A percentile compares a stretch with the other conserved stretches of the same genome.
These are phyloP conservation scores for Cavia aperea DNA, from an alignment of 2,113 vertebrate species.

Conservation along the genomic window DNA sequence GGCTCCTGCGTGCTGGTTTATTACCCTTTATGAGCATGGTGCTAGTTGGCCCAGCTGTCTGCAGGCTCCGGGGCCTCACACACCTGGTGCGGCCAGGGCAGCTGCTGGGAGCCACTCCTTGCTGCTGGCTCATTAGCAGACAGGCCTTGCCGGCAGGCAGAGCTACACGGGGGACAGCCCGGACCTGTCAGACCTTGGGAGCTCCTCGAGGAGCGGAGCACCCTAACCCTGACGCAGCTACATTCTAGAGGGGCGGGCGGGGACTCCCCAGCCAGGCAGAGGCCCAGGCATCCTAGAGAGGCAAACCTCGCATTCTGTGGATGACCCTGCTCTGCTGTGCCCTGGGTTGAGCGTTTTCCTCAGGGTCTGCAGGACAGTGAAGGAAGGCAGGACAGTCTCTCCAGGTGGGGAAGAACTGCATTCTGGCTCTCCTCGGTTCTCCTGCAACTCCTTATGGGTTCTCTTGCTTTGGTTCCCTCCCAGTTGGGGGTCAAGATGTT, in stretches of 20 bases:
- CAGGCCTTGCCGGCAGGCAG: neutral
- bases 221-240: neutral
- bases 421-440: neutral
- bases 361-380: fast-evolving
- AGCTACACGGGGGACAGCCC: neutral
- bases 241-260: fast-evolving
- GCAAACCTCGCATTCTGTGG: too few relatives aligned
- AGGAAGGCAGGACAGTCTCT: neutral
- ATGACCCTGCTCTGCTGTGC: neutral
- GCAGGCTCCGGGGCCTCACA: neutral
- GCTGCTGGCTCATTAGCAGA: constrained; percentile 2
- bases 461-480: neutral
- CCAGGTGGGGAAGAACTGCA: fast-evolving
- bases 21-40: constrained; percentile 35
- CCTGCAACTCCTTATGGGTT: fast-evolving
- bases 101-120: neutral
- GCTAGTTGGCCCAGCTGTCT: neutral
- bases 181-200: neutral
- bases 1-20: neutral
- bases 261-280: neutral
- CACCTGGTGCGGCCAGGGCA: constrained; percentile 29
- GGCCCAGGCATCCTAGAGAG: neutral
- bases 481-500: neutral
- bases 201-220: neutral
- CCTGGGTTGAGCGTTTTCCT: neutral